Conservation (phyloP, 2,888 invertebrate species). For the Leptinotarsa rubiginosa region DNA sequence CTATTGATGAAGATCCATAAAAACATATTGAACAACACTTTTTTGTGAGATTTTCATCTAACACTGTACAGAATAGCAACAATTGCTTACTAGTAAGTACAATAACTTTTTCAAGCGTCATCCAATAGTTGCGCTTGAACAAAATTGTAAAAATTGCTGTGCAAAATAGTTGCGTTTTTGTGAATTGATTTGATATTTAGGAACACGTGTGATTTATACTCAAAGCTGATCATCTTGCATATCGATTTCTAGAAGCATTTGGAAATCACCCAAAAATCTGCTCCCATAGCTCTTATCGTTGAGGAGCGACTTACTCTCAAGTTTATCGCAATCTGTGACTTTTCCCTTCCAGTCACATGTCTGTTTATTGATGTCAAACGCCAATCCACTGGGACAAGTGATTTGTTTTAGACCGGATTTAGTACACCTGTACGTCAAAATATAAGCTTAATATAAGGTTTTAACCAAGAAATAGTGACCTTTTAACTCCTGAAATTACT, state of each 20-base stretch:
- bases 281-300: slow-evolving; percentile 46
- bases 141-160: no score
- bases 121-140: no score
- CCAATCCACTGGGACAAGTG: slow-evolving; percentile 96
- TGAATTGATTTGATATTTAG: no score
- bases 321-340: slow-evolving; percentile 95
- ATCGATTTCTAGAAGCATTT: slow-evolving; percentile 25
- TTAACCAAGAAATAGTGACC: slow-evolving; percentile 61
- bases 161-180: no score
- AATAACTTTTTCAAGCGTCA: no score
- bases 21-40: no score
- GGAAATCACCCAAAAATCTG: slow-evolving; percentile 46
- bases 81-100: no score
- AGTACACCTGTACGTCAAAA: slow-evolving; percentile 81
- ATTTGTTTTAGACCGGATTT: slow-evolving; percentile 96
- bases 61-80: no score
- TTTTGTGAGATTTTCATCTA: no score
- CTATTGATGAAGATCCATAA: no score
- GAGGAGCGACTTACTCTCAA: slow-evolving; percentile 85
- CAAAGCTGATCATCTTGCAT: slow-evolving; percentile 20
- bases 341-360: slow-evolving; percentile 99
- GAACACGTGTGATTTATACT: no score
- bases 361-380: slow-evolving; percentile 98
- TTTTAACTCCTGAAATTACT: slow-evolving; percentile 5
- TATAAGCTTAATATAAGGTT: slow-evolving; percentile 43